These are phyloP conservation scores for Natrix natrix DNA, from an alignment of 2,797 vertebrate species.

Conservation along the genomic window DNA sequence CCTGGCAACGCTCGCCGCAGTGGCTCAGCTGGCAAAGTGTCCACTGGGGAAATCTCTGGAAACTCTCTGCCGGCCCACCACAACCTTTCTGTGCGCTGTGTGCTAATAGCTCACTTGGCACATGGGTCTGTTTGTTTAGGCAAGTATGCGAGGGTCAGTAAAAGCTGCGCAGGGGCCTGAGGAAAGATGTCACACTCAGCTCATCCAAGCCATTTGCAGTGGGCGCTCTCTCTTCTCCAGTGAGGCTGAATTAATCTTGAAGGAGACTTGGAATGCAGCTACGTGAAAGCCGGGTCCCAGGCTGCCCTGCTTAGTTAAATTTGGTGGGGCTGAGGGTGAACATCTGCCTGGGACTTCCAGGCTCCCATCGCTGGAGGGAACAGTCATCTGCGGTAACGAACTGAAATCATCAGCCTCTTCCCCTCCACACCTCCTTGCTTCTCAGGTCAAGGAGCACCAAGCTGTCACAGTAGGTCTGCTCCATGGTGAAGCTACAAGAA, in stretches of 20 bases:
- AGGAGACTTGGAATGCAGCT: not conserved
- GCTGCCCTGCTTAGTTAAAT: not conserved
- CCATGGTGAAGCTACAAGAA: not conserved
- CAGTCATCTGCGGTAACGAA: not conserved
- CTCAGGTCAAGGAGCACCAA: not conserved
- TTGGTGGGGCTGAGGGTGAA: not conserved
- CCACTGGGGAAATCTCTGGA: slow-evolving; percentile 7
- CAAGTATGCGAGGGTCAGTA: slow-evolving; percentile 10
- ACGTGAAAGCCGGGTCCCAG: not conserved
- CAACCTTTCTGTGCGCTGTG: not conserved
- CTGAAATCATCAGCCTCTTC: not conserved
- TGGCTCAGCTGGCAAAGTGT: not conserved
- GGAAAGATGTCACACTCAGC: slow-evolving; percentile 10
- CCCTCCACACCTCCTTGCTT: not conserved
- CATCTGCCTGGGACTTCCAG: not conserved
- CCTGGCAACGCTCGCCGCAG: not conserved
- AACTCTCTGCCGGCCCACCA: not conserved
- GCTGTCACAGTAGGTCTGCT: not conserved
- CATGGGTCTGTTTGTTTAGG: not conserved
- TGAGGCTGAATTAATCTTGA: not conserved
- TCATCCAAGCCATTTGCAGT: not conserved
- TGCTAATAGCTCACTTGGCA: not conserved
- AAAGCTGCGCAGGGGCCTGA: slow-evolving; percentile 2
- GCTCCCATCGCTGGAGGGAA: not conserved
- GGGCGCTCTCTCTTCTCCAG: not conserved